Percentiles rank a stretch among this genome's conserved stretches.
These are phyloP conservation scores for Melanotaenia nigrans DNA, from an alignment of 2,797 vertebrate genomes.

Conservation along the genomic window DNA sequence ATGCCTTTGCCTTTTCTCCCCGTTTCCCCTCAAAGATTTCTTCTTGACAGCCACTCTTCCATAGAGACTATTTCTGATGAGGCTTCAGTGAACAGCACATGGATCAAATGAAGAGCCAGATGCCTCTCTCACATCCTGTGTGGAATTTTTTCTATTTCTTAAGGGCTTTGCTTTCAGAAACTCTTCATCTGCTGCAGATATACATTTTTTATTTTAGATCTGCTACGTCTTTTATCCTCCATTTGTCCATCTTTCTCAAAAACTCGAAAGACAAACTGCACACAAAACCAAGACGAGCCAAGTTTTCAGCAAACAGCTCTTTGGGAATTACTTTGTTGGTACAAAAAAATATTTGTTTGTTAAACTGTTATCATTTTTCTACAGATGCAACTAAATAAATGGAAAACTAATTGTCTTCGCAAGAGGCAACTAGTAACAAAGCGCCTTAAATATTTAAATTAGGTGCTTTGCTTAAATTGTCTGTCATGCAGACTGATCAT, in stretches of 20 bases:
- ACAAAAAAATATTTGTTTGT: not conserved
- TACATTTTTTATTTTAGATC: not conserved
- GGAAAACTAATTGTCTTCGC: not conserved
- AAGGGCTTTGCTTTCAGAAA: not conserved
- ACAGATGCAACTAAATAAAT: not conserved
- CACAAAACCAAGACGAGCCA: not conserved
- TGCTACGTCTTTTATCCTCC: not conserved
- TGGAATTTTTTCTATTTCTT: not conserved
- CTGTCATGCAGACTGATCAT: not conserved
- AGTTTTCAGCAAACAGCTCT: not conserved
- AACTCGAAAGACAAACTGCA: not conserved
- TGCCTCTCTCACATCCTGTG: not conserved
- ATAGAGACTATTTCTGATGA: not conserved
- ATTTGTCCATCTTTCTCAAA: not conserved
- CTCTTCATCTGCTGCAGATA: not conserved
- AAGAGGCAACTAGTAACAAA: not conserved
- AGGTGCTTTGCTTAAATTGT: not conserved
- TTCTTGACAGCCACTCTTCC: not conserved
- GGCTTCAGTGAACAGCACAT: constrained; percentile 1
- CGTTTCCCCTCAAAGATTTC: not conserved
- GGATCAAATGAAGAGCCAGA: not conserved
- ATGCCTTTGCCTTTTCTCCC: not conserved
- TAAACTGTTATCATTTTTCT: not conserved
- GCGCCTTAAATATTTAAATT: not conserved
- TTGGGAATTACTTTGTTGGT: not conserved